These are phyloP conservation scores for Drosophila punjabiensis DNA, from an alignment of 1,140 invertebrate species.

Conservation along the genomic window DNA sequence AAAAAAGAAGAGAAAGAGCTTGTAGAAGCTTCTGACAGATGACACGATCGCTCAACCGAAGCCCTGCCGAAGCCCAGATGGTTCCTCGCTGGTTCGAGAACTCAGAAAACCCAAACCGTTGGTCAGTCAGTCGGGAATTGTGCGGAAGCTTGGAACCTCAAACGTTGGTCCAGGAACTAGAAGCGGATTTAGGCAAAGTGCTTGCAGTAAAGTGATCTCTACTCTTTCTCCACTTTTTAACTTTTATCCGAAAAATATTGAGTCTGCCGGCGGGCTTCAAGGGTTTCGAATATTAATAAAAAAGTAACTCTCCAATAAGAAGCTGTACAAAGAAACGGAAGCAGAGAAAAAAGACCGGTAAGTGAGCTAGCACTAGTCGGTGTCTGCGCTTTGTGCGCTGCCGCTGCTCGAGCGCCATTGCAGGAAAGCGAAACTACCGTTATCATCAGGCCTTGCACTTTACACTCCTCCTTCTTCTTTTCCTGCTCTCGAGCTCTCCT, in stretches of 20 bases:
- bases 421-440: conserved; percentile 58
- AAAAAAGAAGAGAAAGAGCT: neutral
- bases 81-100: conserved; percentile 12
- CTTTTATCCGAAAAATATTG: conserved; percentile 1
- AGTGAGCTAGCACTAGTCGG: conserved; percentile 58
- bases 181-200: conserved; percentile 18
- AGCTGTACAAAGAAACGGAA: conserved; percentile 4
- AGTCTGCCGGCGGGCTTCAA: conserved; percentile 37
- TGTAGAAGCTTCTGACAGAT: conserved; percentile 16
- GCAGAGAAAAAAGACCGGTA: conserved; percentile 59
- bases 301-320: neutral
- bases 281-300: conserved; percentile 12
- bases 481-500: neutral
- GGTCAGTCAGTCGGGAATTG: conserved; percentile 74
- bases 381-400: conserved; percentile 34
- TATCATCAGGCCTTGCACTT: conserved; percentile 63
- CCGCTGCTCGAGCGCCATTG: conserved; percentile 61
- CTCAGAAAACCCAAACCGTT: conserved; percentile 10
- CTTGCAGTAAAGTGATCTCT: conserved; percentile 30
- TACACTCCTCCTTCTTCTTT: conserved; percentile 45
- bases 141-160: conserved; percentile 37
- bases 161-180: conserved; percentile 22
- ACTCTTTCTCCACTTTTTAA: neutral
- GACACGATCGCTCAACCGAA: conserved; percentile 17
- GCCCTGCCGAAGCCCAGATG: neutral